Percentiles rank a stretch among this genome's conserved stretches.
Evolutionary conservation across 2,113 vertebrate genomes (phyloP).

Genomic region (Micronycteris hirsuta): DNA sequence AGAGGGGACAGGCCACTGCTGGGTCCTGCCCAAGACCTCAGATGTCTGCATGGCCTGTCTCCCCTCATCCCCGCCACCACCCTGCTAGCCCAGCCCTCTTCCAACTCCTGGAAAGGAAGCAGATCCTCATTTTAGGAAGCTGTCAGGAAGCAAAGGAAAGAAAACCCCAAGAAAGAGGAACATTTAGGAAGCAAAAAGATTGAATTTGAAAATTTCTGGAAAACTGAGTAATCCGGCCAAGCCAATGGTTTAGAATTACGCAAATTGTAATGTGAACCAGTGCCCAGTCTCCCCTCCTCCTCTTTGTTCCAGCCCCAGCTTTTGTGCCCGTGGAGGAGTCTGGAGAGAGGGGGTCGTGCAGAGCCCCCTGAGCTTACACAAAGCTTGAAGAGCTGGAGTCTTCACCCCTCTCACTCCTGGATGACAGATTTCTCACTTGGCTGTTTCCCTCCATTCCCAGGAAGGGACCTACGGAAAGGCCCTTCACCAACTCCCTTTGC

Average conservation of each 20-base stretch:
- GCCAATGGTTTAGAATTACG: not conserved
- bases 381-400: not conserved
- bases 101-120: not conserved
- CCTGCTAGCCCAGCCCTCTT: not conserved
- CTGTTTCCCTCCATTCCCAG: not conserved
- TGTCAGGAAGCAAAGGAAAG: not conserved
- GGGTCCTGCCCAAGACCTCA: not conserved
- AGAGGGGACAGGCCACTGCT: not conserved
- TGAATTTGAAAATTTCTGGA: not conserved
- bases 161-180: not conserved
- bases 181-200: not conserved
- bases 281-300: not conserved
- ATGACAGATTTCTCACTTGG: not conserved
- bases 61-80: fast-evolving
- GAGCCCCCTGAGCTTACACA: not conserved
- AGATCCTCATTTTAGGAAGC: not conserved
- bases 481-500: not conserved
- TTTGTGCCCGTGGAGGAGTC: not conserved
- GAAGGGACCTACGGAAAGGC: not conserved
- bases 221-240: not conserved
- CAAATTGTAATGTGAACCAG: not conserved
- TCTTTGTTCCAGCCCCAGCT: not conserved
- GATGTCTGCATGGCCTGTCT: not conserved
- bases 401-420: not conserved
- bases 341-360: not conserved